These are phyloP conservation scores for Luperina testacea DNA, from an alignment of 2,888 invertebrate species.

Conservation along the genomic window DNA sequence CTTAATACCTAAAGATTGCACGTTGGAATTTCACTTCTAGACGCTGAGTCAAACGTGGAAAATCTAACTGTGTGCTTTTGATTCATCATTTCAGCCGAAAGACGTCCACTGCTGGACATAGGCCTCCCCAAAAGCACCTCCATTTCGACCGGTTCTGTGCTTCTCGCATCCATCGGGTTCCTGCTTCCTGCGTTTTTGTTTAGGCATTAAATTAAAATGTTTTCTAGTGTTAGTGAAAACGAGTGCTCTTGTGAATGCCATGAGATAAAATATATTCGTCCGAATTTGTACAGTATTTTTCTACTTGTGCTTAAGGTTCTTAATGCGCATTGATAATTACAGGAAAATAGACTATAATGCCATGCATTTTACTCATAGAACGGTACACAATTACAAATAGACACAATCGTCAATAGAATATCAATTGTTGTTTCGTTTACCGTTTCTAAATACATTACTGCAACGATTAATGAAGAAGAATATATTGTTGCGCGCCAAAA, in stretches of 20 bases:
- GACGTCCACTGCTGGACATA: no score
- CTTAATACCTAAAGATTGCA: neutral
- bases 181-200: no score
- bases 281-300: neutral
- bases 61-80: neutral
- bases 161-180: no score
- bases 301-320: neutral
- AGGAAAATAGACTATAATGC: neutral
- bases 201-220: neutral
- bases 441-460: constrained; percentile 6
- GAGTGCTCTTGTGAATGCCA: neutral
- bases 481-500: no score
- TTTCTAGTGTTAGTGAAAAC: neutral
- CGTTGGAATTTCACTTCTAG: neutral
- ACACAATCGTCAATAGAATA: constrained; percentile 16
- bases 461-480: constrained; percentile 11
- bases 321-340: neutral
- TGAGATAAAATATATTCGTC: neutral
- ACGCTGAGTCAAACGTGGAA: neutral
- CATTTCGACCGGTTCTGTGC: no score
- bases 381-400: neutral
- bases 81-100: no score
- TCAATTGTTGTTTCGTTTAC: neutral
- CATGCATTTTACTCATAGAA: neutral
- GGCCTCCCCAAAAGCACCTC: no score